Percentiles rank a stretch among this genome's conserved stretches.
phyloP scores from a whole-genome alignment of 1,140 invertebrate genomes.

The Temnothorax nylanderi region DNA sequence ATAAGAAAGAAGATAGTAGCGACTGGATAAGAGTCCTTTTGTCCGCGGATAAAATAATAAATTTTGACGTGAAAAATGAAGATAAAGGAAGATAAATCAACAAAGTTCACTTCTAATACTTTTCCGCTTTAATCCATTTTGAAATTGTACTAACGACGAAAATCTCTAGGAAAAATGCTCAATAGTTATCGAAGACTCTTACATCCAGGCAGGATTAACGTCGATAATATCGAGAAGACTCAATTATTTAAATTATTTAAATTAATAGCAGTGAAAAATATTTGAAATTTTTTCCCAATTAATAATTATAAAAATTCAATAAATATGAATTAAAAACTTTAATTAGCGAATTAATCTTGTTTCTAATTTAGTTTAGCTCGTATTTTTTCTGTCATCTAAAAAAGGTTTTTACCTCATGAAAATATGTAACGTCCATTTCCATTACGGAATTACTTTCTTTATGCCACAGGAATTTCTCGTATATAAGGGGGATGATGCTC shows the following conservation, averaged over 20 bases:
- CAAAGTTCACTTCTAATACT: background rate
- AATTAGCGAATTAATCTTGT: background rate
- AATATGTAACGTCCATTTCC: background rate
- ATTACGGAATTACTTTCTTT: conserved; percentile 8
- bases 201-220: background rate
- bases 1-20: background rate
- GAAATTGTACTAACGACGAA: background rate
- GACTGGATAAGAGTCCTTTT: conserved; percentile 1
- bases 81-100: background rate
- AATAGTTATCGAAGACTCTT: conserved; percentile 17
- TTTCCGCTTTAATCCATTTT: background rate
- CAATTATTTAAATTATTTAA: background rate
- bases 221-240: background rate
- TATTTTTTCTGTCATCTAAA: background rate
- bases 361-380: background rate
- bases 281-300: background rate
- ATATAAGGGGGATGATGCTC: background rate
- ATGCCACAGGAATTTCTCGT: background rate
- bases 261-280: background rate
- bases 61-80: background rate
- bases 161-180: background rate
- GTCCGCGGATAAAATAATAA: conserved; percentile 19
- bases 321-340: background rate
- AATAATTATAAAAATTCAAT: background rate
- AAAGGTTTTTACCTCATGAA: background rate